Percentiles rank a stretch among this genome's conserved stretches.
phyloP scores from a whole-genome alignment of 2,797 vertebrate genomes.

The Lerista edwardsae region DNA sequence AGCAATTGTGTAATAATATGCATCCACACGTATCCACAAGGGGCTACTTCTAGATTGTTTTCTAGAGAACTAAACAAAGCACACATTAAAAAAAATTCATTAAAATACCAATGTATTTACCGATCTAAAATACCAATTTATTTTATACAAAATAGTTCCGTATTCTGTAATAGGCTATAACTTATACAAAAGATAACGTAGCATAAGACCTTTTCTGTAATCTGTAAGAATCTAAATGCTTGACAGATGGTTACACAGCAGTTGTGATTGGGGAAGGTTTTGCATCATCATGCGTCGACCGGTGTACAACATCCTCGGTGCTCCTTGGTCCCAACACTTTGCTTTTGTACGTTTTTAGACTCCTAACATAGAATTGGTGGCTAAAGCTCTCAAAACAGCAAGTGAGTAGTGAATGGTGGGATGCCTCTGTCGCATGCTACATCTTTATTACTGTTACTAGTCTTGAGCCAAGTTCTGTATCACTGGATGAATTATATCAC shows the following conservation, averaged over 20 bases:
- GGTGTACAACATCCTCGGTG: conserved; percentile 5
- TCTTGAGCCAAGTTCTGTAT: not conserved
- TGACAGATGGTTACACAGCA: conserved; percentile 62
- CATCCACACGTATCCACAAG: conserved; percentile 46
- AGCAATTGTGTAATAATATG: not conserved
- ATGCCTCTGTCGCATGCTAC: not conserved
- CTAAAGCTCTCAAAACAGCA: not conserved
- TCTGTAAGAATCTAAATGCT: conserved; percentile 60
- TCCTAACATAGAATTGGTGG: not conserved
- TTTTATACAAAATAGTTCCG: conserved; percentile 49
- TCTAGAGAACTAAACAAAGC: conserved; percentile 58
- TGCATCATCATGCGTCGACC: conserved; percentile 25
- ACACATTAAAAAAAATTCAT: conserved; percentile 2
- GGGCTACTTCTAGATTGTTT: conserved; percentile 57
- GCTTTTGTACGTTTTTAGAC: not conserved
- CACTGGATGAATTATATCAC: not conserved
- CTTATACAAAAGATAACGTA: conserved; percentile 42
- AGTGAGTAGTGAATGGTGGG: not conserved
- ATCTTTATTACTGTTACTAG: not conserved
- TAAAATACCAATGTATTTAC: conserved; percentile 50
- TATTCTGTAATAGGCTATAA: conserved; percentile 43
- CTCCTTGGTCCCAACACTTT: not conserved
- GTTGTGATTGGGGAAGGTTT: conserved; percentile 59
- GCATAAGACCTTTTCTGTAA: conserved; percentile 45
- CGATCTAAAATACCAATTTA: no score